Evolutionary conservation across 2,888 invertebrate genomes (phyloP).

Genomic region (Cacoxenus indagator): DNA sequence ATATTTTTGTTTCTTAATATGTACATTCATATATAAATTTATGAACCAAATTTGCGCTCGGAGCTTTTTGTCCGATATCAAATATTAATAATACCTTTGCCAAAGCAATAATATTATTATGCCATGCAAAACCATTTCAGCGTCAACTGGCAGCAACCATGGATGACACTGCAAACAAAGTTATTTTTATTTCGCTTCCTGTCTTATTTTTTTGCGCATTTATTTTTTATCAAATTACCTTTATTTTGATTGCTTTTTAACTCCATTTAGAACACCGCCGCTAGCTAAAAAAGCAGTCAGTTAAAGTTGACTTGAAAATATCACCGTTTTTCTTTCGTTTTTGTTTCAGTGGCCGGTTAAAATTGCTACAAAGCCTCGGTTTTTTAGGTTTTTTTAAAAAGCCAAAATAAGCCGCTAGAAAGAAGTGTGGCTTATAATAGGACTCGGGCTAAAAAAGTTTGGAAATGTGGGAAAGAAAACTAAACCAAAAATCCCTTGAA

Average conservation of each 20-base stretch:
- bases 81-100: not conserved
- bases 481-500: not conserved
- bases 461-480: not conserved
- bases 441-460: not conserved
- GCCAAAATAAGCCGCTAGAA: too few species aligned
- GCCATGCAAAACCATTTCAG: not conserved
- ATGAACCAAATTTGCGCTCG: not conserved
- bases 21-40: not conserved
- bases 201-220: not conserved
- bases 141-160: not conserved
- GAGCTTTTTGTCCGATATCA: not conserved
- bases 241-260: slow-evolving; percentile 16
- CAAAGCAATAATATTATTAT: not conserved
- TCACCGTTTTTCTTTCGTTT: not conserved
- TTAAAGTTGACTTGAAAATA: not conserved
- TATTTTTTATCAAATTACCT: slow-evolving; percentile 13
- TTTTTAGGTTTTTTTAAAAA: too few species aligned
- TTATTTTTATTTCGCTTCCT: slow-evolving; percentile 12
- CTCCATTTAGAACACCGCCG: slow-evolving; percentile 12
- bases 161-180: slow-evolving; percentile 1
- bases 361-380: too few species aligned
- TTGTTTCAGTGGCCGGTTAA: too few species aligned
- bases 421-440: not conserved
- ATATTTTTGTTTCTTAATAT: not conserved
- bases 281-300: slow-evolving; percentile 3